Evolutionary conservation across 2,113 vertebrate genomes (phyloP).

Genomic region (Copsychus sechellarum): DNA sequence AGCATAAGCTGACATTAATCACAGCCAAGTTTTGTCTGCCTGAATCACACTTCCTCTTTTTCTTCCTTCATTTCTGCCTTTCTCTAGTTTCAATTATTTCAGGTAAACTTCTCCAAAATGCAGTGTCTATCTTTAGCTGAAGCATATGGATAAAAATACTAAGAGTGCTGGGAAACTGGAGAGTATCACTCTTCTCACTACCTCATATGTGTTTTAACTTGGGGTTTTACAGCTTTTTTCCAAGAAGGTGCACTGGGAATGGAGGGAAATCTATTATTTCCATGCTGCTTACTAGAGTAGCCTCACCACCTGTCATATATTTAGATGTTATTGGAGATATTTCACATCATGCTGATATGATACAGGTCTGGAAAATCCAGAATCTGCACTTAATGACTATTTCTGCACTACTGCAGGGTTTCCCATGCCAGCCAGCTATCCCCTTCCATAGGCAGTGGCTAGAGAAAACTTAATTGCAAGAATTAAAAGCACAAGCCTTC

Average conservation of each 20-base stretch:
- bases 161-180: neutral
- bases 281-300: neutral
- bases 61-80: neutral
- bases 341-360: neutral
- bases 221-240: neutral
- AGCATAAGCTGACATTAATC: neutral
- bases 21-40: neutral
- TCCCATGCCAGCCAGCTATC: neutral
- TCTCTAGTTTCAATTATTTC: neutral
- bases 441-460: neutral
- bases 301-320: neutral
- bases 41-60: neutral
- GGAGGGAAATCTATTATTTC: neutral
- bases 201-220: neutral
- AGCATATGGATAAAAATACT: neutral
- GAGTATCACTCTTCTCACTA: neutral
- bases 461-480: neutral
- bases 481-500: neutral
- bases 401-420: neutral
- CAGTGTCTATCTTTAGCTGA: neutral
- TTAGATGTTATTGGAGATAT: neutral
- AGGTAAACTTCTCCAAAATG: neutral
- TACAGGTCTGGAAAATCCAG: neutral
- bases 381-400: neutral
- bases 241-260: neutral